Evolutionary conservation across 1,140 invertebrate species (phyloP).

Genomic region (Ganaspis sp.): DNA sequence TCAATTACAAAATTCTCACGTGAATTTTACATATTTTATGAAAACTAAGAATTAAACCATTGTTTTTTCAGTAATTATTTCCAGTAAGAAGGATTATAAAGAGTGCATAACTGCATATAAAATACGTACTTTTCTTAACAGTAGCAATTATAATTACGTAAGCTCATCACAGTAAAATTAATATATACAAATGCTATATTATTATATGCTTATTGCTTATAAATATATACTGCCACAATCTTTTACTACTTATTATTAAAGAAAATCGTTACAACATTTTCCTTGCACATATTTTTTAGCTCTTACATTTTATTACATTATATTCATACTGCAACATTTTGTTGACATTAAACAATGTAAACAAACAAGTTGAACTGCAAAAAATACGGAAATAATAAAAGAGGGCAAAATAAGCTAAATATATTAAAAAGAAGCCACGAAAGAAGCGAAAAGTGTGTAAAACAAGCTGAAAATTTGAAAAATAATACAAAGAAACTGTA

Average conservation of each 20-base stretch:
- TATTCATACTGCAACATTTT: neutral
- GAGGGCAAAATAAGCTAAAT: no score
- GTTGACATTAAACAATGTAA: no score
- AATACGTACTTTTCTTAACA: neutral
- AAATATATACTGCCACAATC: slow-evolving; percentile 3
- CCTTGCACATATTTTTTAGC: neutral
- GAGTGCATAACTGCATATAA: slow-evolving; percentile 13
- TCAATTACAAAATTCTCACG: neutral
- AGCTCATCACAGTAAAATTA: slow-evolving; percentile 10
- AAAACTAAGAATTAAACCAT: neutral
- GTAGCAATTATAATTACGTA: slow-evolving; percentile 10
- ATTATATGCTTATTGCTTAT: slow-evolving; percentile 6
- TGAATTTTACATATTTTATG: neutral
- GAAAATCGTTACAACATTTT: neutral
- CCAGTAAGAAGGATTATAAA: neutral
- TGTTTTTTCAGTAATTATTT: neutral
- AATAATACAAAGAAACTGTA: no score
- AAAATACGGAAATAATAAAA: no score
- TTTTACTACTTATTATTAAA: neutral
- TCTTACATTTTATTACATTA: neutral
- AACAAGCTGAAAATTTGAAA: no score
- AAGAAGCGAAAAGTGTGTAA: no score
- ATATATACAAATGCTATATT: neutral
- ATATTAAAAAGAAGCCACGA: no score
- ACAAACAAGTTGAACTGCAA: no score